phyloP scores from a whole-genome alignment of 2,113 vertebrate species.

The Scalopus aquaticus region DNA sequence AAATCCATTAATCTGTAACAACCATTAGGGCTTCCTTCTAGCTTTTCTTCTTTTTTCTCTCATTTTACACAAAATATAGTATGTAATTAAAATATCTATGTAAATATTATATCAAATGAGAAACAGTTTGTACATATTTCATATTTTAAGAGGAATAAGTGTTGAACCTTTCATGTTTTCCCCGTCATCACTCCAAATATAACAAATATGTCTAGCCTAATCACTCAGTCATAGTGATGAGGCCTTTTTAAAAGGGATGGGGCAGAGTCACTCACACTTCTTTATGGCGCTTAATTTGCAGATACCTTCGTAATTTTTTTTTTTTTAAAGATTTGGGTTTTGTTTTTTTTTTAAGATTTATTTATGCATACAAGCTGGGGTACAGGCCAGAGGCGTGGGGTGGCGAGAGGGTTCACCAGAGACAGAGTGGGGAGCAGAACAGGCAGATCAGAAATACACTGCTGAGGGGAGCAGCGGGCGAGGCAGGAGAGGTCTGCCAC shows the following conservation, averaged over 20 bases:
- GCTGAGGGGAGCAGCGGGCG: no score
- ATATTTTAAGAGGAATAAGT: neutral
- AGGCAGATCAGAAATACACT: no score
- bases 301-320: neutral
- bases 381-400: no score
- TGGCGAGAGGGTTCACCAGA: no score
- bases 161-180: neutral
- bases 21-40: neutral
- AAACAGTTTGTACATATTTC: neutral
- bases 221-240: neutral
- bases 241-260: neutral
- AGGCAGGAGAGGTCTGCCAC: no score
- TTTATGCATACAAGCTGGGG: no score
- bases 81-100: neutral
- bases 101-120: neutral
- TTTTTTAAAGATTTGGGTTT: no score
- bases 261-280: neutral
- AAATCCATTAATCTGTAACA: neutral
- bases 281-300: no score
- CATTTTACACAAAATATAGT: neutral
- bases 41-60: neutral
- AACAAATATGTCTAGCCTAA: neutral
- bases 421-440: no score
- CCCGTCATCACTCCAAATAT: neutral
- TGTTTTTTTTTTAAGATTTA: no score